Percentiles rank a stretch among this genome's conserved stretches.
Conservation (phyloP, 1,140 invertebrate species). For the Hirudo medicinalis region DNA sequence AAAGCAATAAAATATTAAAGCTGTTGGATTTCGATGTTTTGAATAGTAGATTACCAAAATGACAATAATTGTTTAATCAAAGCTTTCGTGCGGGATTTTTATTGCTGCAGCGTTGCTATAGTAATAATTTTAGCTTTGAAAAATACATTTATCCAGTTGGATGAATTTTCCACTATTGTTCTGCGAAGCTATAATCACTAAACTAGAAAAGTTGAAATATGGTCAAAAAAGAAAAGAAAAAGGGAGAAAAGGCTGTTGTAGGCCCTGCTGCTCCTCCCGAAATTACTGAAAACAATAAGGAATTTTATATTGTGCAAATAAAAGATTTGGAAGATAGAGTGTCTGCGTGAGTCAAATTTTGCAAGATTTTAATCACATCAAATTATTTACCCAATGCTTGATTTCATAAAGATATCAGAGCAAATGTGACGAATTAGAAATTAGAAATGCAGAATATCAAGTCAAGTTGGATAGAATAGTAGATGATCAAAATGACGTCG, state of each 20-base stretch:
- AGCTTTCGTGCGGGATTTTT: too few relatives aligned
- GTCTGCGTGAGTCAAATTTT: constrained; percentile 2
- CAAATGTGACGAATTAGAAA: constrained; percentile 16
- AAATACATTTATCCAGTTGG: too few relatives aligned
- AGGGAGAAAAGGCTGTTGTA: constrained; percentile 10
- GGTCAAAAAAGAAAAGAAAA: constrained; percentile 8
- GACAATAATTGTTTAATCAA: too few relatives aligned
- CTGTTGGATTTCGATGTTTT: too few relatives aligned
- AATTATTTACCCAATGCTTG: neutral
- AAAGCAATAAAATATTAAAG: too few relatives aligned
- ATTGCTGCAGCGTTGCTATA: too few relatives aligned
- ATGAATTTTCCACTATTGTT: too few relatives aligned
- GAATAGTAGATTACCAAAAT: too few relatives aligned
- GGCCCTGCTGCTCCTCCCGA: constrained; percentile 10
- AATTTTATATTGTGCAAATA: constrained; percentile 11
- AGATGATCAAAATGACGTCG: constrained; percentile 14
- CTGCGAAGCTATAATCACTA: too few relatives aligned
- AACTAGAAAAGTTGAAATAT: neutral
- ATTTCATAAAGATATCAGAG: constrained; percentile 9
- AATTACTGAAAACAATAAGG: constrained; percentile 9
- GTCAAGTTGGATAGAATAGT: constrained; percentile 5
- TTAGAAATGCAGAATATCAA: constrained; percentile 15
- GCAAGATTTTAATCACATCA: neutral
- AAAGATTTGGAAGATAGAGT: constrained; percentile 12
- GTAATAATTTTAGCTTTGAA: too few relatives aligned